Percentiles rank a stretch among this genome's conserved stretches.
These are phyloP conservation scores for Macrostomum lignano DNA, from an alignment of 1,140 invertebrate species.

Conservation along the genomic window DNA sequence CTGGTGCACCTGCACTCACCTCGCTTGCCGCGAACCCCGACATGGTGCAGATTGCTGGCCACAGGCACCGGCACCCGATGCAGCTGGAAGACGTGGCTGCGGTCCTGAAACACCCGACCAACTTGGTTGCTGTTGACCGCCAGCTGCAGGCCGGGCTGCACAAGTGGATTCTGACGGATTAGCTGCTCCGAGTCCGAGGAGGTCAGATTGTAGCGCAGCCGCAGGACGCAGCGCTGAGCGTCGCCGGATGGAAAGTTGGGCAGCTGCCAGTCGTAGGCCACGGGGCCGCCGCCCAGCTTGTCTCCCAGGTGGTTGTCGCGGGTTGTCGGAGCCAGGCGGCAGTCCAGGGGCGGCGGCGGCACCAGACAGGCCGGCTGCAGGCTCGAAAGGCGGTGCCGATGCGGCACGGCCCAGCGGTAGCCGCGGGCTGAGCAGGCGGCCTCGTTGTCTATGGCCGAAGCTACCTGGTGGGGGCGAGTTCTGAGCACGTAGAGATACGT, in stretches of 20 bases:
- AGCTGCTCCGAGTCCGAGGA: not conserved
- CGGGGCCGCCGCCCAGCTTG: conserved; percentile 15
- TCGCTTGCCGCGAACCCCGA: conserved; percentile 21
- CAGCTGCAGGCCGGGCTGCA: conserved; percentile 9
- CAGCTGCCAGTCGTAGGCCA: conserved; percentile 16
- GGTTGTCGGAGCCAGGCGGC: conserved; percentile 17
- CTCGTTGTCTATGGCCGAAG: no score
- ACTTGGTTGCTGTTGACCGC: conserved; percentile 23
- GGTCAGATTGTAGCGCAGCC: conserved; percentile 14
- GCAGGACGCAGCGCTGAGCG: conserved; percentile 17
- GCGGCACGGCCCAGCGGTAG: no score
- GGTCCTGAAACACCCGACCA: conserved; percentile 22
- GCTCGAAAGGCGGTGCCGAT: no score
- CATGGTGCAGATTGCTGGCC: conserved; percentile 12
- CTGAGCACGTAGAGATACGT: no score
- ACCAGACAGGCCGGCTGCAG: not conserved
- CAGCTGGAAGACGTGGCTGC: conserved; percentile 18
- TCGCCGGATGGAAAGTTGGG: conserved; percentile 23
- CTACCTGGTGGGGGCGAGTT: no score
- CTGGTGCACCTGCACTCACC: conserved; percentile 24
- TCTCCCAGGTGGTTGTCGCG: conserved; percentile 27
- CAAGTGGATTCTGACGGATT: not conserved
- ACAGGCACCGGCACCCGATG: conserved; percentile 10
- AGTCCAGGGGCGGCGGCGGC: conserved; percentile 11
- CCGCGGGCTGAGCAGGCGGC: no score